These are phyloP conservation scores for Columba guinea DNA, from an alignment of 2,797 vertebrate genomes.

Conservation along the genomic window DNA sequence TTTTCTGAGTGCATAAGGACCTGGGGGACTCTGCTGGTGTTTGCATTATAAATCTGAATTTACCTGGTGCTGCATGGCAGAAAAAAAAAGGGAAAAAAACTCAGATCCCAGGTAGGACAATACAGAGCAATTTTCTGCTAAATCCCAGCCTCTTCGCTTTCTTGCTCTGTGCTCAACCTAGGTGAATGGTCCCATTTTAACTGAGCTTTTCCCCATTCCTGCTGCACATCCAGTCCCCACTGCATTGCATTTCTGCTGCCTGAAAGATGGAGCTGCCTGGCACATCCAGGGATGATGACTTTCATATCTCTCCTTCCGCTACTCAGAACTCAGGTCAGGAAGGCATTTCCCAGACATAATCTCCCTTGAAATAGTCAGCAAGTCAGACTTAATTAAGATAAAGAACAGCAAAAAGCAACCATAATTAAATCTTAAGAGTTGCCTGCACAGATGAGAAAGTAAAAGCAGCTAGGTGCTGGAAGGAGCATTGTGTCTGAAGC, in stretches of 20 bases:
- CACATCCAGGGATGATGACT: neutral
- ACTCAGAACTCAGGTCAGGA: slow-evolving; percentile 2
- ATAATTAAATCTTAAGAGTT: slow-evolving; percentile 51
- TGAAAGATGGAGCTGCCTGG: neutral
- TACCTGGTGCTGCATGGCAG: neutral
- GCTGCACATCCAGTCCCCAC: neutral
- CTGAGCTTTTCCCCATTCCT: neutral
- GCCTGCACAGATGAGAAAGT: neutral
- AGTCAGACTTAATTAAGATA: slow-evolving; percentile 70
- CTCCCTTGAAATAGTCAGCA: slow-evolving; percentile 35
- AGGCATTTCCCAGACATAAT: slow-evolving; percentile 30
- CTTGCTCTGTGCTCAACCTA: neutral
- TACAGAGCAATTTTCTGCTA: neutral
- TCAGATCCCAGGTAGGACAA: neutral
- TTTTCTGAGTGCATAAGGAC: neutral
- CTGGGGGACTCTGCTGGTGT: neutral
- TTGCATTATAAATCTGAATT: neutral
- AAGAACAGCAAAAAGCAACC: slow-evolving; percentile 41
- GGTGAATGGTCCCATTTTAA: neutral
- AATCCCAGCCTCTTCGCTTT: neutral
- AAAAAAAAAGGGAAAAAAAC: neutral
- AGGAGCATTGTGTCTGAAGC: neutral
- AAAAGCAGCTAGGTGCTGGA: neutral
- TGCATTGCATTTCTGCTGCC: neutral
- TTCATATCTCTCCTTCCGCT: neutral